A percentile compares a stretch with the other conserved stretches of the same genome.
Conservation (phyloP, 2,888 invertebrate species). For the Orchesella flavescens region DNA sequence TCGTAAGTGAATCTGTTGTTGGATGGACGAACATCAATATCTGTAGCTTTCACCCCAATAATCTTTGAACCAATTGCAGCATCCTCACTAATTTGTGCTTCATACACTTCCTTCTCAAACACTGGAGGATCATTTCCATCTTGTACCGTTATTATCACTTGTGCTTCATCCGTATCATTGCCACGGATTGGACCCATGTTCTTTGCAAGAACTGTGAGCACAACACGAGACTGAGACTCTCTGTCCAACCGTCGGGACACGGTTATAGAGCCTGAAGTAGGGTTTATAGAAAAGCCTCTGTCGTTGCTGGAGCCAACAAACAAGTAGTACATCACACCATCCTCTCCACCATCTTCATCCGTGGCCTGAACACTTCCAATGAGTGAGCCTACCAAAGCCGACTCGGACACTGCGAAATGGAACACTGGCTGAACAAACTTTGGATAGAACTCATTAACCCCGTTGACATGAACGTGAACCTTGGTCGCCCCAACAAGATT, state of each 20-base stretch:
- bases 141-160: conserved; percentile 93
- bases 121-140: conserved; percentile 98
- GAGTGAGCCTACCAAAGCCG: conserved; percentile 90
- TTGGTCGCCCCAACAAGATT: conserved; percentile 82
- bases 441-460: conserved; percentile 96
- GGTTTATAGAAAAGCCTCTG: conserved; percentile 86
- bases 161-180: conserved; percentile 95
- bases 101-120: conserved; percentile 86
- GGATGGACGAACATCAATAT: conserved; percentile 91
- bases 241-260: conserved; percentile 88
- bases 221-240: conserved; percentile 79
- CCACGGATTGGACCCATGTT: conserved; percentile 94
- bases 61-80: conserved; percentile 84
- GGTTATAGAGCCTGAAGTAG: conserved; percentile 84
- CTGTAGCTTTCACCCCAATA: conserved; percentile 86
- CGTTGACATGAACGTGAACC: conserved; percentile 83
- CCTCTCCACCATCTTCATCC: conserved; percentile 88
- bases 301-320: conserved; percentile 84
- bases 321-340: conserved; percentile 84
- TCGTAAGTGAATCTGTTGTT: conserved; percentile 95
- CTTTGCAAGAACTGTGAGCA: conserved; percentile 93
- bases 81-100: conserved; percentile 87
- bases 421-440: conserved; percentile 93
- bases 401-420: conserved; percentile 92
- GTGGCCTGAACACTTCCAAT: conserved; percentile 93